These are phyloP conservation scores for Melipona beecheii DNA, from an alignment of 2,888 invertebrate genomes.

Conservation along the genomic window DNA sequence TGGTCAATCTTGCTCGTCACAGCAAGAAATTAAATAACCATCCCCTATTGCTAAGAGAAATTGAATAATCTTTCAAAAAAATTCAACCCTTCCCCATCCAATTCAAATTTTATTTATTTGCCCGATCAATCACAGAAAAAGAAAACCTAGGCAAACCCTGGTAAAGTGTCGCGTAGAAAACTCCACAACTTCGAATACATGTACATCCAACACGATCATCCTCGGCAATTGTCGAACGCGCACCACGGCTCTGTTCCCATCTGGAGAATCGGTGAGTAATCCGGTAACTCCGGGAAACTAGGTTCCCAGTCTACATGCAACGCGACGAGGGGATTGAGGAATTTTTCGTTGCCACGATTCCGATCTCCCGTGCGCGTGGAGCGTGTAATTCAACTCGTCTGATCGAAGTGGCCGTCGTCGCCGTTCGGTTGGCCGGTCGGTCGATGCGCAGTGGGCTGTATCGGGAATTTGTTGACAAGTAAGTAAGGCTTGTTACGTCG, in stretches of 20 bases:
- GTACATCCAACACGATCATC: neutral
- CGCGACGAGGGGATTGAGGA: neutral
- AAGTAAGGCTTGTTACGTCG: conserved; percentile 44
- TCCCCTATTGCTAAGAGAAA: too few species aligned
- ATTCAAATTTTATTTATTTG: too few species aligned
- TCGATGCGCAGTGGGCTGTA: conserved; percentile 12
- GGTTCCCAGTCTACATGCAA: conserved; percentile 1
- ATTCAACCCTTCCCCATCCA: too few species aligned
- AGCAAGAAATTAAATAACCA: too few species aligned
- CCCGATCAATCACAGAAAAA: too few species aligned
- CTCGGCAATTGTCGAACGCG: neutral
- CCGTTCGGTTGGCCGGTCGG: neutral
- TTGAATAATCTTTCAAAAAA: too few species aligned
- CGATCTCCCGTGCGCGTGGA: conserved; percentile 27
- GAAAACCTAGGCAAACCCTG: too few species aligned
- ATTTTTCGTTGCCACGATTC: conserved; percentile 37
- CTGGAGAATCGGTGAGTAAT: conserved; percentile 53
- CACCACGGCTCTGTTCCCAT: neutral
- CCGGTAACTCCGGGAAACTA: conserved; percentile 20
- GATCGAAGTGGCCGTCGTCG: conserved; percentile 25
- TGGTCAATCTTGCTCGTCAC: too few species aligned
- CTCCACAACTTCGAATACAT: neutral
- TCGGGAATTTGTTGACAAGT: conserved; percentile 42
- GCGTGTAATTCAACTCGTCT: conserved; percentile 28
- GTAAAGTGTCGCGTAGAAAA: neutral